Conservation (phyloP, 2,888 invertebrate species). For the Aporophyla nigra region DNA sequence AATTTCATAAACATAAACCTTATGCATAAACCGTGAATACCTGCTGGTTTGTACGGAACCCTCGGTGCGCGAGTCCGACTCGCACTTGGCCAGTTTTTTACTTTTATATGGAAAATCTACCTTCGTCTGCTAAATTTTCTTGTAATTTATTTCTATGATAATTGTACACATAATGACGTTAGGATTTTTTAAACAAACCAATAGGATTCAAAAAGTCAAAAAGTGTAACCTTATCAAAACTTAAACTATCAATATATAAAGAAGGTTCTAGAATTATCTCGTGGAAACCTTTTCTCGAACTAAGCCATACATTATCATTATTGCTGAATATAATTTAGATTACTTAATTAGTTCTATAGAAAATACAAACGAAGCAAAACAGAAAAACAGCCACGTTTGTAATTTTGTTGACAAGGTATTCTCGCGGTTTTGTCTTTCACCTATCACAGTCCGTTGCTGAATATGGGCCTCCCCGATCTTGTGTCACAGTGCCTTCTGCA, state of each 20-base stretch:
- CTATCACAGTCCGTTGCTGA: not conserved
- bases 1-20: no score
- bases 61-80: no score
- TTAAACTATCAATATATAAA: not conserved
- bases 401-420: not conserved
- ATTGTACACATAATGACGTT: not conserved
- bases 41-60: no score
- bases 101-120: not conserved
- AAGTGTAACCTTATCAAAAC: no score
- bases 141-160: not conserved
- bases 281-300: conserved; percentile 2
- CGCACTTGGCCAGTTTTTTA: no score
- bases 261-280: not conserved
- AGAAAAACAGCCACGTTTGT: conserved; percentile 19
- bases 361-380: conserved; percentile 18
- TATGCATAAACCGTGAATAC: no score
- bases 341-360: conserved; percentile 32
- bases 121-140: not conserved
- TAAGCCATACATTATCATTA: conserved; percentile 4
- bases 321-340: conserved; percentile 22
- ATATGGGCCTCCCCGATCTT: no score
- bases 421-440: not conserved
- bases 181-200: not conserved
- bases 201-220: no score
- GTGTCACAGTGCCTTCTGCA: no score